Evolutionary conservation across 1,140 invertebrate species (phyloP).

Genomic region (Hesperophylax magnus): DNA sequence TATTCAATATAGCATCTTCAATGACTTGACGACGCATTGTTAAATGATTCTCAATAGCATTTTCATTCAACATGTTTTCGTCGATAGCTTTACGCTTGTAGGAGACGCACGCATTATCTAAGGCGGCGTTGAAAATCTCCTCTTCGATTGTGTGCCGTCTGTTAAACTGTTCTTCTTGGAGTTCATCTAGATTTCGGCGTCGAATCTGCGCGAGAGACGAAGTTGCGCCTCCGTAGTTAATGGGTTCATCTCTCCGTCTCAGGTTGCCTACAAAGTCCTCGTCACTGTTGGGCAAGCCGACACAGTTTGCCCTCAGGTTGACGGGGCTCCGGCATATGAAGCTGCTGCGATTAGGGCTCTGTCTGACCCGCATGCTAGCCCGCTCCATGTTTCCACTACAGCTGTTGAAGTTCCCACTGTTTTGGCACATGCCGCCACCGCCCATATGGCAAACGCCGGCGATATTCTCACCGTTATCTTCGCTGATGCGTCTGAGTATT

Average conservation of each 20-base stretch:
- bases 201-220: constrained; percentile 17
- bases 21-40: constrained; percentile 30
- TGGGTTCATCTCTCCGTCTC: neutral
- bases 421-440: neutral
- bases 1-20: constrained; percentile 44
- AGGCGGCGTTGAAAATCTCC: neutral
- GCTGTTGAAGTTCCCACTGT: constrained; percentile 21
- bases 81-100: constrained; percentile 33
- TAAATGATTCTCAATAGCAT: constrained; percentile 1
- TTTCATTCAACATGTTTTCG: constrained; percentile 34
- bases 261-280: neutral
- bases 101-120: constrained; percentile 4
- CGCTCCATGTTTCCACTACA: neutral
- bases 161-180: neutral
- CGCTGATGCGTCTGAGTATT: constrained; percentile 27
- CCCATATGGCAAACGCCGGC: neutral
- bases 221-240: constrained; percentile 8
- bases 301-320: neutral
- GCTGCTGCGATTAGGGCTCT: neutral
- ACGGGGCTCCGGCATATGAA: constrained; percentile 2
- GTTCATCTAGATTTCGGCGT: neutral
- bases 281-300: constrained; percentile 9
- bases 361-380: neutral
- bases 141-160: constrained; percentile 31
- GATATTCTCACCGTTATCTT: neutral